phyloP scores from a whole-genome alignment of 2,888 invertebrate genomes.

The Sarcophaga carnaria region DNA sequence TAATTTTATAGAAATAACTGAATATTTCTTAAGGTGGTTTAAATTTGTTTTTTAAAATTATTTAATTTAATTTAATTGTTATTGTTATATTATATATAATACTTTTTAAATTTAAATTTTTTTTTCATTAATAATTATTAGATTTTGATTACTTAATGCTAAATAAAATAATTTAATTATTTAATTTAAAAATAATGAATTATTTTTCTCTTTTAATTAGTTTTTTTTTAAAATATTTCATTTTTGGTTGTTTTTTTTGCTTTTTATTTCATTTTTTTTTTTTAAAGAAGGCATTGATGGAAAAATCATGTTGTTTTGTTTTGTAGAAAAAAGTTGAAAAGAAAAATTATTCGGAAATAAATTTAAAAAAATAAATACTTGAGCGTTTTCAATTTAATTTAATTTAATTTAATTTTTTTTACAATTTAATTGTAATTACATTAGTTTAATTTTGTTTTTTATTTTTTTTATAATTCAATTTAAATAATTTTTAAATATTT shows the following conservation, averaged over 20 bases:
- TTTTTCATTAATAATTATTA: background rate
- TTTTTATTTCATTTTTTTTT: conserved; percentile 29
- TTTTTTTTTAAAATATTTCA: conserved; percentile 14
- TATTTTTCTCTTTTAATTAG: conserved; percentile 28
- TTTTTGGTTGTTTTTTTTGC: conserved; percentile 33
- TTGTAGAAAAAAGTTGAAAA: conserved; percentile 14
- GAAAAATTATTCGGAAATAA: background rate
- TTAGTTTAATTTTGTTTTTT: conserved; percentile 13
- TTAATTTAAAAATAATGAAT: conserved; percentile 32
- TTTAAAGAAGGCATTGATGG: conserved; percentile 69
- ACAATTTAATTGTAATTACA: conserved; percentile 65
- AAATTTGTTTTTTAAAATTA: conserved; percentile 15
- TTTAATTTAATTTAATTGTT: background rate
- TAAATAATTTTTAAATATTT: conserved; percentile 50
- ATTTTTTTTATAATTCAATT: conserved; percentile 51
- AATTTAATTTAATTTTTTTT: conserved; percentile 44
- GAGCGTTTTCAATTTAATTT: conserved; percentile 44
- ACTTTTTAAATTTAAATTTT: no score
- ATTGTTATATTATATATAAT: no score
- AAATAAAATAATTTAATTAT: conserved; percentile 48
- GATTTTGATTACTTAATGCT: conserved; percentile 61
- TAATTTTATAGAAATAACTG: conserved; percentile 2
- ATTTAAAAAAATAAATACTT: conserved; percentile 26
- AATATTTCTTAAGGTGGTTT: conserved; percentile 50
- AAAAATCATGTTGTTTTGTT: conserved; percentile 50